Base-by-base conservation (phyloP, 2,888 invertebrate genomes). In the Stenodera caucasica region DNA sequence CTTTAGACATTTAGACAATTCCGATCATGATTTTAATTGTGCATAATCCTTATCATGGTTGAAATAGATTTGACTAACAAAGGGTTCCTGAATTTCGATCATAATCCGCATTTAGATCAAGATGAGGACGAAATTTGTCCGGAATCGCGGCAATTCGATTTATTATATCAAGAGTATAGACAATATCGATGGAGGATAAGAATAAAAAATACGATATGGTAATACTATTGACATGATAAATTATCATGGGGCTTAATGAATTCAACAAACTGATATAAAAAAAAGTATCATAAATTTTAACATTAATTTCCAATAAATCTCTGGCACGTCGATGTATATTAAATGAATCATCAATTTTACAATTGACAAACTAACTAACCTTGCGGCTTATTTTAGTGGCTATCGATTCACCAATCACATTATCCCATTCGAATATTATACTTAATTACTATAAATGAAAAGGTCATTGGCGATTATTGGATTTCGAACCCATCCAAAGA, bases 271-370 rank as follows among this genome's bases (percentile, higher is more conserved):
- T 52, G 51, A 51, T 35, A 21, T 12, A 45, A 12, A 35, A 50
- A 54, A 58, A 58, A 49, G 33, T 52, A 33, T 50, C 37, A 33
- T 50, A 55, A 55, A 55, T 59, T 55, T 23, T 15, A 30, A 35
- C 40, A 60, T 60, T 57, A 57, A 49, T 57, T 57, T 55, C 53
- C 14, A 57, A 60, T 60, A 60, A 60, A 60, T 60, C 56, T 49
- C 54, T 49, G n/a, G 21, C 11, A 15, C 35, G 51, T 55, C 55
- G 50, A 53, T 59, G 53, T 53, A 55, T 59, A 58, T 59, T 59
- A 51, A 51, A 51, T 55, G 29, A 40, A 37, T 33, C 56, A 60
- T 60, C 54, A 60, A 60, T 60, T 49, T 30, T 37, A 30, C 50
- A 60, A 60, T 60, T 57, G 60, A 60, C 60, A 53, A 33, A 54